Conservation (phyloP, 2,888 invertebrate genomes). For the Heliconius sara region DNA sequence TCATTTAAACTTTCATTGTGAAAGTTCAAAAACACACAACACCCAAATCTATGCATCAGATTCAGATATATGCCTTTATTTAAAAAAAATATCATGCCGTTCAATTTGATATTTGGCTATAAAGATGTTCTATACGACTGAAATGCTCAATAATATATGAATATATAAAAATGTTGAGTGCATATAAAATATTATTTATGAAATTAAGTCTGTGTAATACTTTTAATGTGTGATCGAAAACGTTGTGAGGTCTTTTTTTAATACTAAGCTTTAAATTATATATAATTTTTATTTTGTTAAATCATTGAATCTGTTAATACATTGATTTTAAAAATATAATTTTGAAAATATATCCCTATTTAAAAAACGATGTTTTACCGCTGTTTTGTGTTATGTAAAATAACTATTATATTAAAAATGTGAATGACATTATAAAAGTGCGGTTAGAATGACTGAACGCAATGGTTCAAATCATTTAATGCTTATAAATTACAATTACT, state of each 20-base stretch:
- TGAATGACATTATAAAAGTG: no score
- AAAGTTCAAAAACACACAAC: not conserved
- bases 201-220: not conserved
- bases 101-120: not conserved
- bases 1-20: no score
- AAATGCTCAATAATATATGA: constrained; percentile 15
- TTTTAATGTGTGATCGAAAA: not conserved
- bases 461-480: not conserved
- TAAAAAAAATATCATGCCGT: not conserved
- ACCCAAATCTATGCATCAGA: not conserved
- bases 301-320: constrained; percentile 1
- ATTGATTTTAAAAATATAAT: not conserved
- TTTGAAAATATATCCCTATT: not conserved
- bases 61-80: not conserved
- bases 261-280: not conserved
- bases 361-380: not conserved
- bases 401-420: not conserved
- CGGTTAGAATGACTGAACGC: no score
- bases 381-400: not conserved
- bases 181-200: constrained; percentile 1
- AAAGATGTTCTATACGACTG: not conserved
- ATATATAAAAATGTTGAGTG: not conserved
- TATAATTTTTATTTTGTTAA: constrained; percentile 3
- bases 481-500: not conserved
- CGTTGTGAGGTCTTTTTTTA: not conserved